Conservation (phyloP, 1,140 invertebrate species). For the Cydia strobilella region DNA sequence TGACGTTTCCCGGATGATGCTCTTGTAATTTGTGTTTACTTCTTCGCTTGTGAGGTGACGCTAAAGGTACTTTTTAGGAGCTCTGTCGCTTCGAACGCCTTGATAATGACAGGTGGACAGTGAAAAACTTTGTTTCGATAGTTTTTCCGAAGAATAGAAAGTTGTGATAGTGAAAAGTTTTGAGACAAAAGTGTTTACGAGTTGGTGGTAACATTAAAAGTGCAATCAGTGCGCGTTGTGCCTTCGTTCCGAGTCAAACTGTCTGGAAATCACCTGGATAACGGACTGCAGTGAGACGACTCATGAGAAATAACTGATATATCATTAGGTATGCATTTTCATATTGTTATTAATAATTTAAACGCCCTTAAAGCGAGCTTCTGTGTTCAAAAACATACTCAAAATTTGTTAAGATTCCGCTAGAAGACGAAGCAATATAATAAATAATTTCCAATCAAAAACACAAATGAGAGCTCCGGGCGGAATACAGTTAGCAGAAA, state of each 20-base stretch:
- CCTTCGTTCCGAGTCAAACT: slow-evolving; percentile 4
- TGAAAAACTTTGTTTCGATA: slow-evolving; percentile 63
- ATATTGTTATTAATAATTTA: background rate
- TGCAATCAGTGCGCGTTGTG: slow-evolving; percentile 32
- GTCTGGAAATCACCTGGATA: slow-evolving; percentile 11
- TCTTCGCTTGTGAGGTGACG: slow-evolving; percentile 61
- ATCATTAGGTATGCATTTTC: slow-evolving; percentile 19
- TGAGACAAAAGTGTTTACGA: slow-evolving; percentile 57
- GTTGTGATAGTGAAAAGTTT: slow-evolving; percentile 71
- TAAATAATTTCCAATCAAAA: slow-evolving; percentile 26
- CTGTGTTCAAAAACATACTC: background rate
- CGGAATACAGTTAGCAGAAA: slow-evolving; percentile 15
- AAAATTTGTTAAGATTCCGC: background rate
- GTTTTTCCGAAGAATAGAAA: slow-evolving; percentile 60
- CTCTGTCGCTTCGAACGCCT: slow-evolving; percentile 55
- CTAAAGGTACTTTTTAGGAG: slow-evolving; percentile 59
- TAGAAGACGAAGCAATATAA: slow-evolving; percentile 3
- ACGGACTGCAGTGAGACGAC: background rate
- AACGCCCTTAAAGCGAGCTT: background rate
- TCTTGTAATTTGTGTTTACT: slow-evolving; percentile 76
- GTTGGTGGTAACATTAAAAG: slow-evolving; percentile 35
- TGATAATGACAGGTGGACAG: slow-evolving; percentile 66
- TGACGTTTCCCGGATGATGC: slow-evolving; percentile 69
- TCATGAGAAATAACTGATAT: slow-evolving; percentile 20
- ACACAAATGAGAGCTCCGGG: slow-evolving; percentile 17